Percentiles rank a stretch among this genome's conserved stretches.
Conservation (phyloP, 35 echinoderm and acorn worm species). For the Ophioderma brevispina region DNA sequence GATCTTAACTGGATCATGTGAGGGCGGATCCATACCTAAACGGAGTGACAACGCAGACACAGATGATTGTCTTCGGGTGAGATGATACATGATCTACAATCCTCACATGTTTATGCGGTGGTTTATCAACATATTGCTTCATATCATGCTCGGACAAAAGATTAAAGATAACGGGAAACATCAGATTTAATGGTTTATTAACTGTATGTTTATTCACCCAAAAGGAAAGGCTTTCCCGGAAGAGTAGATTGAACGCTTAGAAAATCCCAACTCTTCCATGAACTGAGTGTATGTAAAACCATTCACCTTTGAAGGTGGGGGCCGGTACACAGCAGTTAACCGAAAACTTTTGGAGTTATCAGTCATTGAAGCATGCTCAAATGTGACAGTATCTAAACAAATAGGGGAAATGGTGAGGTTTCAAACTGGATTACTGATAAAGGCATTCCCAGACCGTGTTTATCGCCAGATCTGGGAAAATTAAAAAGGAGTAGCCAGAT, state of each 20-base stretch:
- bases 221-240: conserved; percentile 5
- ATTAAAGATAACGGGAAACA: background rate
- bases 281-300: conserved; percentile 1
- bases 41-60: background rate
- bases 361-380: conserved; percentile 28
- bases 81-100: background rate
- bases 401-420: background rate
- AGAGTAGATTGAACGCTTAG: background rate
- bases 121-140: background rate
- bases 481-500: conserved; percentile 44
- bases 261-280: conserved; percentile 31
- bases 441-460: conserved; percentile 24
- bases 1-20: background rate
- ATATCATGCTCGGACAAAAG: background rate
- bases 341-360: background rate
- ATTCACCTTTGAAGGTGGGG: conserved; percentile 36
- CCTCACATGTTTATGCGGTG: background rate
- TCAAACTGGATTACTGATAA: background rate
- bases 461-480: background rate
- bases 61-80: background rate
- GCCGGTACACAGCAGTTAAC: conserved; percentile 40
- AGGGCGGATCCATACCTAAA: background rate
- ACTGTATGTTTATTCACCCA: conserved; percentile 32
- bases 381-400: background rate
- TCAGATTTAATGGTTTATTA: background rate